Evolutionary conservation across 1,140 invertebrate genomes (phyloP).

Genomic region (Bombus waltoni): DNA sequence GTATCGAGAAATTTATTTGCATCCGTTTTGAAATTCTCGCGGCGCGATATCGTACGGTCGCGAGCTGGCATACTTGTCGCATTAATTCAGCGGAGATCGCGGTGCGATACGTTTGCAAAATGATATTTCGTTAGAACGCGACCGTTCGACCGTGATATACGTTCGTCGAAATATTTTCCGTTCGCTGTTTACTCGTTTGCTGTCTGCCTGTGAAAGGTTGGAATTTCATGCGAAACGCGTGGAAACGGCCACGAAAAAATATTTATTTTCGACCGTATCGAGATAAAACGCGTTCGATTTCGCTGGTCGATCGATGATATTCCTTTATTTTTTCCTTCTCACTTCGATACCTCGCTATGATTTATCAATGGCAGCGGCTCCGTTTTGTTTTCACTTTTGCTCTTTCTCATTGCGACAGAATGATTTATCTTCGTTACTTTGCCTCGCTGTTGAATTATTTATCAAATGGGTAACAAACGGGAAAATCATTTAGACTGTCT

Average conservation of each 20-base stretch:
- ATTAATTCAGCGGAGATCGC: conserved; percentile 35
- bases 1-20: conserved; percentile 24
- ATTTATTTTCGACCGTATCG: neutral
- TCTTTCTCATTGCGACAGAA: neutral
- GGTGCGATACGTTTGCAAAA: conserved; percentile 24
- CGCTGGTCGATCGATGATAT: neutral
- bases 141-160: conserved; percentile 10
- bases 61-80: neutral
- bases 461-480: neutral
- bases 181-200: conserved; percentile 14
- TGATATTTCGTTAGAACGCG: conserved; percentile 29
- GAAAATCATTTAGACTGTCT: neutral
- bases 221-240: neutral
- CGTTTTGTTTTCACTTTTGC: neutral
- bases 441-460: neutral
- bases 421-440: neutral
- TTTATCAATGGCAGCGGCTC: neutral
- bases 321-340: too few species aligned
- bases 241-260: conserved; percentile 2
- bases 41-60: neutral
- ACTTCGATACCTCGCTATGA: neutral
- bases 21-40: neutral
- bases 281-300: conserved; percentile 7
- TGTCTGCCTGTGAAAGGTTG: neutral
- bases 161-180: conserved; percentile 37